Evolutionary conservation across 2,113 vertebrate genomes (phyloP), one percentile per base, ranked within the genome.

Genomic region (Cyprinodon brontotheroides): DNA sequence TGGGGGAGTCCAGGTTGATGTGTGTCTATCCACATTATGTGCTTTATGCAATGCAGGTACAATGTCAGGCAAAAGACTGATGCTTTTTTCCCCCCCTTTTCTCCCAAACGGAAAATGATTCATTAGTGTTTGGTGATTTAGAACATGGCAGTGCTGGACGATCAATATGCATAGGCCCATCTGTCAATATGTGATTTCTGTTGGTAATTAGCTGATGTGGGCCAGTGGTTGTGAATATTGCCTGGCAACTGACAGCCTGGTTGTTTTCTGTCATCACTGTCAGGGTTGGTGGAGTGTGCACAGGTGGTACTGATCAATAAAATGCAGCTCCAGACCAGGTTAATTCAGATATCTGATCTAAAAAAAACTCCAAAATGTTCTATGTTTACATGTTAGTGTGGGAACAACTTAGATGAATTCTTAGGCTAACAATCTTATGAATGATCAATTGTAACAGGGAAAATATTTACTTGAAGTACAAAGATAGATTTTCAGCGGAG

Each of bases 131-230:
- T 90, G 89, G 87, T 92, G 89, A 91, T 92, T 91, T 93, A 92
- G 87, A 92, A 91, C 80, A 86, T 92, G 89, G 91, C 90, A 91
- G 89, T 11, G 50, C 77, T 77, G 75, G 79, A 75, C 75, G 79
- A 94, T 94, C 93, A 91, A 94, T 94, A 92, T 87, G 89, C 87
- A 89, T 84, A 78, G 90, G 82, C 91, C 90, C 91, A 88, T 91
- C 90, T 94, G 92, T 93, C 92, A 93, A 94, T 94, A 93, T 69
- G 75, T 91, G 91, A 92, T 92, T 93, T 93, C 92, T 92, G 89
- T 86, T 89, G 89, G 91, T 93, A 94, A 94, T 94, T 93, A 94
- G 93, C 93, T 92, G 92, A 93, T 94, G 90, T 92, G 91, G 88
- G 86, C 91, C 86, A 92, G 92, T 87, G 87, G 85, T 92, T 89